phyloP scores from a whole-genome alignment of 2,113 vertebrate genomes.

The Vanacampus margaritifer region DNA sequence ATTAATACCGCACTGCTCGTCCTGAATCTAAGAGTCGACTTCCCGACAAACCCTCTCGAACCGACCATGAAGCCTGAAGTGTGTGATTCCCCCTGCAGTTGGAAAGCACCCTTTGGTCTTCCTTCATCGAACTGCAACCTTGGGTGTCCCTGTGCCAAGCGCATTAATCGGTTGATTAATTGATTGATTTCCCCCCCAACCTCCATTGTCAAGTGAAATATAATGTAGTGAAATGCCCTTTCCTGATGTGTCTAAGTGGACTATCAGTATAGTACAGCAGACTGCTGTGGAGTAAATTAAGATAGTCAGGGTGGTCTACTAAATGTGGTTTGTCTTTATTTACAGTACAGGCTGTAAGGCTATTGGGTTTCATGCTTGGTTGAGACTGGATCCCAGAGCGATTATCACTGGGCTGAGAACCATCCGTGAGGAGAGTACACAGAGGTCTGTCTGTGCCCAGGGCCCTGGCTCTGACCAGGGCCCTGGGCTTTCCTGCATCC shows the following conservation, averaged over 20 bases:
- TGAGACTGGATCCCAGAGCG: constrained; percentile 59
- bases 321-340: constrained; percentile 62
- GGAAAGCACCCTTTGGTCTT: too few relatives aligned
- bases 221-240: neutral
- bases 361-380: constrained; percentile 67
- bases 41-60: too few relatives aligned
- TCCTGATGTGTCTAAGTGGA: neutral
- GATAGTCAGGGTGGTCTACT: constrained; percentile 58
- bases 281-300: constrained; percentile 30
- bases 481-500: constrained; percentile 47
- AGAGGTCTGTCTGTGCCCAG: constrained; percentile 52
- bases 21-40: too few relatives aligned
- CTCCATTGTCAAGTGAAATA: too few relatives aligned
- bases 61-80: too few relatives aligned
- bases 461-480: constrained; percentile 56
- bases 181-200: too few relatives aligned
- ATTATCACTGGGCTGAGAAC: constrained; percentile 62
- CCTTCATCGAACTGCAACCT: too few relatives aligned
- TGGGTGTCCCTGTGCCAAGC: too few relatives aligned
- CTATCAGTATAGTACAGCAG: neutral
- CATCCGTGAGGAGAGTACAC: constrained; percentile 41
- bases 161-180: neutral
- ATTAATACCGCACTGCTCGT: too few relatives aligned
- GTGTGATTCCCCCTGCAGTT: too few relatives aligned
- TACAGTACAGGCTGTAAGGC: constrained; percentile 47